Evolutionary conservation across 2,113 vertebrate species (phyloP).

Genomic region (Urocolius indicus): DNA sequence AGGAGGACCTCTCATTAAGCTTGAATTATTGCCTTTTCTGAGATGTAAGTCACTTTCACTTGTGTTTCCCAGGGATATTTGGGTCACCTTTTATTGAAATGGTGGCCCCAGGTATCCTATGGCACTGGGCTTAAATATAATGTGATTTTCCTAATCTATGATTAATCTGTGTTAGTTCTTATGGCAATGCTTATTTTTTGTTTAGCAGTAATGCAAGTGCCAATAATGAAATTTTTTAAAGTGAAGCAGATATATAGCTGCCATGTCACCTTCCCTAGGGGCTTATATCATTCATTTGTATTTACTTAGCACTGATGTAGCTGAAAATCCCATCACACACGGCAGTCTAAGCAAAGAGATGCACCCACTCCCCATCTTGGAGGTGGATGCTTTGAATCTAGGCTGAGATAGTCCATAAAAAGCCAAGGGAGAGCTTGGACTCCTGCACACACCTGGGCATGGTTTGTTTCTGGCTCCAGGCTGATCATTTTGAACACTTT

Average conservation of each 20-base stretch:
- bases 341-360: neutral
- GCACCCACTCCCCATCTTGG: neutral
- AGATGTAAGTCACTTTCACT: neutral
- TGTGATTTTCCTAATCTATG: neutral
- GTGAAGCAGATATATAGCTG: neutral
- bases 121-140: neutral
- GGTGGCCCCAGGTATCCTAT: neutral
- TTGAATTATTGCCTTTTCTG: neutral
- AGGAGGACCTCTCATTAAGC: neutral
- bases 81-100: neutral
- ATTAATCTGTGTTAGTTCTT: neutral
- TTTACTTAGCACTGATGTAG: neutral
- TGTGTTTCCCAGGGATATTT: neutral
- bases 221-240: neutral
- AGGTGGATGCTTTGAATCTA: neutral
- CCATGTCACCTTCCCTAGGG: neutral
- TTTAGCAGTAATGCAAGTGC: neutral
- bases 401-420: neutral
- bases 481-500: neutral
- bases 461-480: neutral
- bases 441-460: neutral
- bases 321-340: neutral
- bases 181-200: neutral
- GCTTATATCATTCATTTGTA: neutral
- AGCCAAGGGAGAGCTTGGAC: neutral